Percentiles rank a stretch among this genome's conserved stretches.
phyloP scores from a whole-genome alignment of 2,113 vertebrate species.

The Vireo altiloquus region DNA sequence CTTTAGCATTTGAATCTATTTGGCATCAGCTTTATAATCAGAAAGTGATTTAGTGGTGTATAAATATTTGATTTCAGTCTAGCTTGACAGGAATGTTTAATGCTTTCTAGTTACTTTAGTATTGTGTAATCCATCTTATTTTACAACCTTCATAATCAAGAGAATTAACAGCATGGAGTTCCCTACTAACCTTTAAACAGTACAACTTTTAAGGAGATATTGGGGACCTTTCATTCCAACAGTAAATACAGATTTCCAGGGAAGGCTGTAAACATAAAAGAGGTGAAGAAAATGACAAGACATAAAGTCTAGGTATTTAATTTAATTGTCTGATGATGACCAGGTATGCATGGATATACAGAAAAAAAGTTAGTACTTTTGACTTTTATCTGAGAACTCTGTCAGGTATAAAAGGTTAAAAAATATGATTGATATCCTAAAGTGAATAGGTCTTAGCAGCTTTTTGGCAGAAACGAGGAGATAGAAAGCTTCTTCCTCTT shows the following conservation, averaged over 20 bases:
- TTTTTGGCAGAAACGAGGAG: background rate
- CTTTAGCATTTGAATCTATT: conserved; percentile 23
- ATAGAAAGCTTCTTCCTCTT: background rate
- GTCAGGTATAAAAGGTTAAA: background rate
- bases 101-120: conserved; percentile 5
- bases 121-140: conserved; percentile 45
- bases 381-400: background rate
- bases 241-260: background rate
- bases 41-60: conserved; percentile 42
- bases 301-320: background rate
- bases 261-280: background rate
- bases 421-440: background rate
- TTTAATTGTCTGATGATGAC: background rate
- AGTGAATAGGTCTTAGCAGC: background rate
- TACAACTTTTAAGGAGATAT: background rate
- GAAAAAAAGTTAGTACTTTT: background rate
- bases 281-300: background rate
- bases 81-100: conserved; percentile 33
- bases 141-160: background rate
- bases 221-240: background rate
- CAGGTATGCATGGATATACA: accelerated
- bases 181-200: background rate
- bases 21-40: conserved; percentile 33
- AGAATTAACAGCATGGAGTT: conserved; percentile 25
- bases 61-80: conserved; percentile 54